Evolutionary conservation across 2,797 vertebrate species (phyloP).

Genomic region (Myotis pilosus): DNA sequence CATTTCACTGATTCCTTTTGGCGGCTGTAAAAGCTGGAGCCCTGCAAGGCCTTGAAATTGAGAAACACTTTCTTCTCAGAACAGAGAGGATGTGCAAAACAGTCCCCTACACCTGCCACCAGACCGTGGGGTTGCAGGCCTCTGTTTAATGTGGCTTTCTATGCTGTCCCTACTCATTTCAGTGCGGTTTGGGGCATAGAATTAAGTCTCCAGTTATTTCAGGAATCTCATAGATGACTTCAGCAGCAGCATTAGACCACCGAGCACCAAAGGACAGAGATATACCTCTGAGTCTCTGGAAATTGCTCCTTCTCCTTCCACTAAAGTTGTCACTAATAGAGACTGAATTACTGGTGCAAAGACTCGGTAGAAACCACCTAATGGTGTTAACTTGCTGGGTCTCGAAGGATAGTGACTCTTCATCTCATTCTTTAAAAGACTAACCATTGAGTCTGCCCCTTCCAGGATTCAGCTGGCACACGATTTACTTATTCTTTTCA

Average conservation of each 20-base stretch:
- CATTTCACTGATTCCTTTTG: not conserved
- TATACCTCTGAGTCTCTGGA: not conserved
- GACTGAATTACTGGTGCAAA: not conserved
- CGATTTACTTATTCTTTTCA: not conserved
- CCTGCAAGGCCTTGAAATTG: not conserved
- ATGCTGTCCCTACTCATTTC: not conserved
- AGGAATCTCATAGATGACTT: not conserved
- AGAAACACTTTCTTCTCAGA: not conserved
- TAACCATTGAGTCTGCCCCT: not conserved
- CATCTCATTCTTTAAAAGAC: not conserved
- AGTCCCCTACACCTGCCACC: fast-evolving
- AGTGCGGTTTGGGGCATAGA: not conserved
- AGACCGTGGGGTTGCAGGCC: not conserved
- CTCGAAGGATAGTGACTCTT: not conserved
- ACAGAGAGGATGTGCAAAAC: fast-evolving
- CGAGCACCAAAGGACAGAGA: not conserved
- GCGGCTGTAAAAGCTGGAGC: not conserved
- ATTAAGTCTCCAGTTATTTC: not conserved
- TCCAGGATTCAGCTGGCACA: not conserved
- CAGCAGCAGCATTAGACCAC: not conserved
- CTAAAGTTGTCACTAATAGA: not conserved
- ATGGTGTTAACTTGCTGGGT: not conserved
- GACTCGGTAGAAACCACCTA: not conserved
- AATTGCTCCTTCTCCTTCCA: not conserved
- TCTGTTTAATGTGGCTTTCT: not conserved